Percentiles rank a stretch among this genome's conserved stretches.
These are phyloP conservation scores for Uria aalge DNA, from an alignment of 2,113 vertebrate species.

Conservation along the genomic window DNA sequence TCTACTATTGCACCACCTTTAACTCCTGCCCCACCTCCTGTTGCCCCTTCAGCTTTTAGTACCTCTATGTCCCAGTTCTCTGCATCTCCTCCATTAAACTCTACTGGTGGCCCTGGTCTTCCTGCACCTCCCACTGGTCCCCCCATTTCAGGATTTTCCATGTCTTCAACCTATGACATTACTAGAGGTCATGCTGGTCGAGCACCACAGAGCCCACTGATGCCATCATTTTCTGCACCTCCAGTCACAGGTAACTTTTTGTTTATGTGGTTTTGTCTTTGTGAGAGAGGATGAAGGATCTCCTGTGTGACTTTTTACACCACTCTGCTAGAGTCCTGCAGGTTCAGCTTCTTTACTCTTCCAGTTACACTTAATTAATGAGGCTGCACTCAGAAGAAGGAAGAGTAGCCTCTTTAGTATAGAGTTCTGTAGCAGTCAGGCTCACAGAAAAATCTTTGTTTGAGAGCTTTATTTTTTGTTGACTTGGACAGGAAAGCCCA, in stretches of 20 bases:
- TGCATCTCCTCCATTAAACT: slow-evolving; percentile 23
- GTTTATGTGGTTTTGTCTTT: background rate
- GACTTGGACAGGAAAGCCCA: background rate
- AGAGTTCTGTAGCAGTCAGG: background rate
- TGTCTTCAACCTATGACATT: slow-evolving; percentile 85
- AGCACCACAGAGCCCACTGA: slow-evolving; percentile 91
- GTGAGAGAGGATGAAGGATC: background rate
- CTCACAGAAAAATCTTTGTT: background rate
- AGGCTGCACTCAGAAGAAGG: background rate
- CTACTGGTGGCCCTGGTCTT: slow-evolving; percentile 34
- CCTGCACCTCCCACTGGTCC: slow-evolving; percentile 76
- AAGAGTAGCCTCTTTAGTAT: background rate
- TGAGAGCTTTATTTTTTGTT: background rate
- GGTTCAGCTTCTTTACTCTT: background rate
- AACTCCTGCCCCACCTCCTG: background rate
- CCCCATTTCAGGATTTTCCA: slow-evolving; percentile 82
- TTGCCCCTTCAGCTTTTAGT: slow-evolving; percentile 34
- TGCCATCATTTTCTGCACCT: slow-evolving; percentile 86
- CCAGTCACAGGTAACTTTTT: slow-evolving; percentile 78
- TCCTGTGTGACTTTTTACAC: background rate
- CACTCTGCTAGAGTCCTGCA: background rate
- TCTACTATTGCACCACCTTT: background rate
- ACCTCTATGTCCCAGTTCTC: background rate
- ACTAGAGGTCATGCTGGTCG: slow-evolving; percentile 92
- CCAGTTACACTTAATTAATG: background rate